phyloP scores from a whole-genome alignment of 2,888 invertebrate genomes.

The Melangyna quadrimaculata region DNA sequence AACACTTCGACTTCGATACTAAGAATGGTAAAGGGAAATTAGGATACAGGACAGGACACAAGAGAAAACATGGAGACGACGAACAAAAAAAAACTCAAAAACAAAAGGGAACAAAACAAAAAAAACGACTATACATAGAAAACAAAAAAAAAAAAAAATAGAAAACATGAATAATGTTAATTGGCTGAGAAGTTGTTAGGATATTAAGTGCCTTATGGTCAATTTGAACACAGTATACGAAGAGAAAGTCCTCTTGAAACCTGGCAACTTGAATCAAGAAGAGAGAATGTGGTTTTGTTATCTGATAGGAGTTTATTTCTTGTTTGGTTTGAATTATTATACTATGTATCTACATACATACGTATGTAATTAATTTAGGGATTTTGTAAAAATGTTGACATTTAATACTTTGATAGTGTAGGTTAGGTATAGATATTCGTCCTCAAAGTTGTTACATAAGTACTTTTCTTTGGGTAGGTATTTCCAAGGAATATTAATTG shows the following conservation, averaged over 20 bases:
- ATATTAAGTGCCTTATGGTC: slow-evolving; percentile 69
- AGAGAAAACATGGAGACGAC: background rate
- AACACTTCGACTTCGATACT: slow-evolving; percentile 4
- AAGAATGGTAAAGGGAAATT: background rate
- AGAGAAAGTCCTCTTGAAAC: background rate
- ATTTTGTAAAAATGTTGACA: slow-evolving; percentile 49
- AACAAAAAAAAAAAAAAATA: slow-evolving; percentile 33
- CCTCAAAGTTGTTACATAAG: background rate
- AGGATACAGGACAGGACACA: slow-evolving; percentile 19
- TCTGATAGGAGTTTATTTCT: slow-evolving; percentile 6
- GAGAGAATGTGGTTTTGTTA: background rate
- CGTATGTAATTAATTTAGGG: slow-evolving; percentile 62
- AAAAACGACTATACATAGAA: background rate
- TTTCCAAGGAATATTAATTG: background rate
- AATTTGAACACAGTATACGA: slow-evolving; percentile 52
- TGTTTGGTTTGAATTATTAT: slow-evolving; percentile 33
- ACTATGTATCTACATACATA: too few relatives aligned
- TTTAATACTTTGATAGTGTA: slow-evolving; percentile 37
- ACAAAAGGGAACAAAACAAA: background rate
- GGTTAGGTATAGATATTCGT: background rate
- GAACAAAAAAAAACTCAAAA: background rate
- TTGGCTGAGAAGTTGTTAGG: slow-evolving; percentile 70
- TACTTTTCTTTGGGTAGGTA: background rate
- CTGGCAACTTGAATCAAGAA: background rate
- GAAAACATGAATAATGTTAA: slow-evolving; percentile 70